Evolutionary conservation across 2,797 vertebrate genomes (phyloP), one percentile per base, ranked within the genome.

Genomic region (Acanthis flammea): DNA sequence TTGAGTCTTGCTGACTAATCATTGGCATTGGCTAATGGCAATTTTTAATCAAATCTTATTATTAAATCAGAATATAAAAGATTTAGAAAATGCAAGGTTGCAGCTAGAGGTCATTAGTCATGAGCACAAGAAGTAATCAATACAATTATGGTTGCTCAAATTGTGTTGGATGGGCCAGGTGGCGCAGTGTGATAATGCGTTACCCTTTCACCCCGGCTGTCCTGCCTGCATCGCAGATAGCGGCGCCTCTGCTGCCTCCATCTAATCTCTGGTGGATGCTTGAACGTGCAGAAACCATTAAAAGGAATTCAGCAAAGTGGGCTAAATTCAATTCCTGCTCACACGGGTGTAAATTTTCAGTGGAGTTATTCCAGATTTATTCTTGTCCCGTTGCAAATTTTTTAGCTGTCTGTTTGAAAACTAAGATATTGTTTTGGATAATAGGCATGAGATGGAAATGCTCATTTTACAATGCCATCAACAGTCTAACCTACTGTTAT

Each of bases 41-140:
- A 96, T 96, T 96, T 96, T 95, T 92, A 95, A 96, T 95, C 94
- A 96, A 95, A 96, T 93, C 90, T 96, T 94, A 94, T 96, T 96
- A 96, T 97, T 96, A 95, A 95, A 96, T 92, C 86, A 95, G 86
- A 91, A 93, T 94, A 71, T 94, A 91, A 89, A 93, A 95, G 68
- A 89, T 95, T 91, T 93, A 94, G 91, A 94, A 97, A 96, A 96
- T 87, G 91, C 96, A 92, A 96, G 93, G 84, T 89, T 96, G 92
- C 93, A 92, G 78, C 63, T 89, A 95, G 93, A 92, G 96, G 92
- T 95, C 92, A 96, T 97, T 96, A 95, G 94, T 97, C 95, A 94
- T 28, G 88, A 95, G 88, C 84, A 95, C 72, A 85, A 96, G 77
- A 95, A 95, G 68, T 86, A 91, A 96, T 96, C 94, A 97, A 95